Base-by-base conservation (phyloP, 2,888 invertebrate genomes). In the Bellardia bayeri region DNA sequence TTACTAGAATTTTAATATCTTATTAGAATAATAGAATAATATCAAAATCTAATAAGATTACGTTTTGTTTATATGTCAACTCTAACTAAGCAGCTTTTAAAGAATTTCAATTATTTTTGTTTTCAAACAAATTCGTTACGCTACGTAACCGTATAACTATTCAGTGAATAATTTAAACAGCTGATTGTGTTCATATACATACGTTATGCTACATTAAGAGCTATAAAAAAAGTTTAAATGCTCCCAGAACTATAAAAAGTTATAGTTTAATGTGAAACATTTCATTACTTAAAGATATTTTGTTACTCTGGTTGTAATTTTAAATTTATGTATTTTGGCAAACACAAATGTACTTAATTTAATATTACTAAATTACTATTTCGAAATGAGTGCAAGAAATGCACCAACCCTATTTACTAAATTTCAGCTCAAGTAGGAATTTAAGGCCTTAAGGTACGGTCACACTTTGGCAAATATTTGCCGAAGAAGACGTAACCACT, bases 141-240 rank as follows among this genome's bases (percentile, higher is more conserved):
- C 63, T 33, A 45, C 63, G 30, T 45, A 33, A 64, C 54, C 54
- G 56, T 72, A 63, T 42, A 23, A n/a, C 33, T 58, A 13, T 13
- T 30, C 30, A 58, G 14, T 42, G 61, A 49, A 61, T 69, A 49
- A 61, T 69, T 51, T 58, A 58, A 69, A 51, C 79, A 69, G 69
- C 54, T 51, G 61, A 61, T 66, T 23, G 58, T 37, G 33, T 16
- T 16, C 2, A 23, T 23, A 23, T 0, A 23, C 6, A 16, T 69
- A 16, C 49, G 69, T 58, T 79, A 69, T 69, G 79, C 79, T 61
- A 69, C 79, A 80, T 61, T 51, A 79, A 79, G 58, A 9, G 11
- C 23, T 1, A 1, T 23, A 23, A 23, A 23, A 23, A 23, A 23
- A 23, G 1, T 64, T 8, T 64, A n/a, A 1, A 7, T 5, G 37